Conservation (phyloP, 2,113 vertebrate species). For the Falcunculus frontatus region DNA sequence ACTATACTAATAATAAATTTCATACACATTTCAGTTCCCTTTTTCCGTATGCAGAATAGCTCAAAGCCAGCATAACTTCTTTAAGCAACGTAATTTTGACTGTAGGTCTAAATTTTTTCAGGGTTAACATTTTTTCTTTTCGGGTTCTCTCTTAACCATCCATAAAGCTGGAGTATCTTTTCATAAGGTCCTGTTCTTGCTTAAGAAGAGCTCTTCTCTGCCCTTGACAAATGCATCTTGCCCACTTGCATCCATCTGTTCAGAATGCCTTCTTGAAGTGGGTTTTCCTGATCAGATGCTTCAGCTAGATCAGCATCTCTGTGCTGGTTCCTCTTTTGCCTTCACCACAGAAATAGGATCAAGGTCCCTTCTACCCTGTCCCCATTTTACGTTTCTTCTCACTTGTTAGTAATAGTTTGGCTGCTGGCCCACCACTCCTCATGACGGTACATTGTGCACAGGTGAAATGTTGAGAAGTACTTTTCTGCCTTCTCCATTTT, state of each 20-base stretch:
- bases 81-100: background rate
- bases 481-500: background rate
- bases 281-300: background rate
- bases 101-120: background rate
- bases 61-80: background rate
- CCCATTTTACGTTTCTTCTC: background rate
- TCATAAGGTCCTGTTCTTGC: background rate
- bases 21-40: background rate
- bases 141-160: background rate
- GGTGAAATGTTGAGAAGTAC: background rate
- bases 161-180: background rate
- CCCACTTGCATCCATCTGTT: background rate
- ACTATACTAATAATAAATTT: background rate
- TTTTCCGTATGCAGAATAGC: background rate
- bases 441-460: fast-evolving
- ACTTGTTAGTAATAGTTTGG: background rate
- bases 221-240: background rate
- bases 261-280: background rate
- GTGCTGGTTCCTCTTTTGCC: background rate
- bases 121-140: background rate
- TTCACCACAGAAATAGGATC: background rate
- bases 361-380: background rate
- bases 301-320: background rate
- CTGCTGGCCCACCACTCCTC: background rate
- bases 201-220: background rate